Evolutionary conservation across 2,797 vertebrate genomes (phyloP), one percentile per base, ranked within the genome.

Genomic region (Pitangus sulphuratus): DNA sequence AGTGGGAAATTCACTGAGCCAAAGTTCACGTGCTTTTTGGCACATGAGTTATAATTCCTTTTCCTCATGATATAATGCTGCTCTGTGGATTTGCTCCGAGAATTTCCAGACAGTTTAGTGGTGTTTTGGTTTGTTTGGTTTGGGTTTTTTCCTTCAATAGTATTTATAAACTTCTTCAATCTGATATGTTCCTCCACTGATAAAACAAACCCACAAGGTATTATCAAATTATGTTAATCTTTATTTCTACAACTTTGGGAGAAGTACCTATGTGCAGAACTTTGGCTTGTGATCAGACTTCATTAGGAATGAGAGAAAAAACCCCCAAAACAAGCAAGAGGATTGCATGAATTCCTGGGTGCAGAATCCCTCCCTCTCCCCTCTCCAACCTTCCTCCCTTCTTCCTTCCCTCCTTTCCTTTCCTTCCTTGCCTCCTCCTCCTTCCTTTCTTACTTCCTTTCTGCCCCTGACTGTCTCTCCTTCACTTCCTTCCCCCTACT

Each of bases 101-200:
- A 66, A 64, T 74, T 91, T 78, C 25, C 19, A 48, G 76, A 47
- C 4, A 33, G 11, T n/a, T 84, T 48, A 26, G 25, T n/a, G 11
- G 1, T 0, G 11, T 39, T 58, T 68, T 75, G 4, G 21, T 51
- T 57, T 30, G 4, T 2, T 28, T 24, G 11, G 11, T n/a, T 64
- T 19, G 4, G 0, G 1, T 60, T 44, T 48, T 31, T 20, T 14
- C 2, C 30, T 71, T 76, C 48, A 66, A 1, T 25, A 48, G 6
- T 15, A 62, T 74, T 77, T 70, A 9, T 25, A 80, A 89, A 70
- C 19, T 60, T 4, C 30, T 84, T 35, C 50, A 68, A 12, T 74
- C n/a, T 60, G 24, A 17, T 37, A n/a, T 8, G 8, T 60, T 79
- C 16, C 9, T 83, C 8, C 8, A 25, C 44, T 60, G 51, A 79